Base-by-base conservation (phyloP, 2,888 invertebrate species). In the Tiliacea aurago region DNA sequence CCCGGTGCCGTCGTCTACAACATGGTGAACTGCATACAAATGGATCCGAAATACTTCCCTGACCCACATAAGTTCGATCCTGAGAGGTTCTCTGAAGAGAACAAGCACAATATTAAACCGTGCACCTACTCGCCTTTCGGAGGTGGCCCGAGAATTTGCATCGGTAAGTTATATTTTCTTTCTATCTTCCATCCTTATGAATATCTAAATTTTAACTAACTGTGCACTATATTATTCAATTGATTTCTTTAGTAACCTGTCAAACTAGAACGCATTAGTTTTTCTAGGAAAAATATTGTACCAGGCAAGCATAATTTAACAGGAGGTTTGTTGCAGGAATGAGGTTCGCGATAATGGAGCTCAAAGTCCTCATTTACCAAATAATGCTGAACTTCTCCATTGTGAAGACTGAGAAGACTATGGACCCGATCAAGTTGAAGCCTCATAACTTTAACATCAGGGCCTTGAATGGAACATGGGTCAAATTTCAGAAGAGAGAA, bases 41-140 rank as follows among this genome's bases (percentile, higher is more conserved):
- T 85, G 90, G 93, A 94, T 71, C 88, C 91, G 0, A 49, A 85
- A 20, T 82, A 93, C 70, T 91, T 86, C 75, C 91, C 93, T 0
- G 82, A 93, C 0, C 94, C 94, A 0, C 81, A 88, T 15, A 85
- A 81, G 80, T 96, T 96, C 75, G 91, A 96, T 71, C 96, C 96
- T 0, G 95, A 96, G 18, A 89, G 96, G 55, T 96, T 96, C 86
- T 92, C 91, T 0, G 93, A 94, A 0, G 95, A 95, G 58, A 95
- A 94, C 75, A 95, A 94, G 80, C 90, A 91, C 1, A 93, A 94
- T 0, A 94, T 97, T 55, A 88, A 94, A 73, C 95, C 96, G 0
- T 96, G 93, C 76, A 94, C 96, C 0, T 97, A 92, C 80, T 86
- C 96, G 86, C 97, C 97, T 0, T 97, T 97, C 79, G 97, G 97